Conservation (phyloP, 2,888 invertebrate species). For the Acleris emargana region DNA sequence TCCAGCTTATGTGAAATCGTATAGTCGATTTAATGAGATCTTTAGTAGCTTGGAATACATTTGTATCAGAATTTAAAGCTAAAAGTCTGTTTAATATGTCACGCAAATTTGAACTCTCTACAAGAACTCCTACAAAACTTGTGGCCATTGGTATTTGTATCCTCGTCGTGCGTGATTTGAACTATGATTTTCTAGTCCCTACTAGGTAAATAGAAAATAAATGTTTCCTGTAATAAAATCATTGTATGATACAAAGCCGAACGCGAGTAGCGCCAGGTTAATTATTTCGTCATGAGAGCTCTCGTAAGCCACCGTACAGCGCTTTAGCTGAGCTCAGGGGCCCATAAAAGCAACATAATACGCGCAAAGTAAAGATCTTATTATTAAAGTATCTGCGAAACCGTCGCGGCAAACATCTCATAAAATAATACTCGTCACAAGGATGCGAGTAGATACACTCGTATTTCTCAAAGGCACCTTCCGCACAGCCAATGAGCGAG, state of each 20-base stretch:
- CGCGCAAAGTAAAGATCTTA: conserved; percentile 80
- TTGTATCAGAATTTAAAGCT: too few relatives aligned
- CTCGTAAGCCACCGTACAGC: conserved; percentile 79
- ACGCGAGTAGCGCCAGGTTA: conserved; percentile 75
- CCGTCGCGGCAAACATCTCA: conserved; percentile 78
- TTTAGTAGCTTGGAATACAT: too few relatives aligned
- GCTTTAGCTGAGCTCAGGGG: conserved; percentile 73
- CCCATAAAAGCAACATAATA: conserved; percentile 80
- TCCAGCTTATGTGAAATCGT: too few relatives aligned
- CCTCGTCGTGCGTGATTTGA: too few relatives aligned
- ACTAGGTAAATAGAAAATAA: not conserved
- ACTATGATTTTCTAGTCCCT: too few relatives aligned
- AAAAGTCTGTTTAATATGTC: too few relatives aligned
- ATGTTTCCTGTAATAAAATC: not conserved
- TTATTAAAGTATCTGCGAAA: conserved; percentile 83
- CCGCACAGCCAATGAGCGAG: conserved; percentile 60
- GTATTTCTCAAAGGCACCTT: conserved; percentile 57
- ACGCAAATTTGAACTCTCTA: too few relatives aligned
- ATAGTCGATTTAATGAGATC: too few relatives aligned
- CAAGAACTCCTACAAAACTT: too few relatives aligned
- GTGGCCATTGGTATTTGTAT: too few relatives aligned
- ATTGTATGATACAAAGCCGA: conserved; percentile 57
- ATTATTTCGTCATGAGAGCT: conserved; percentile 81
- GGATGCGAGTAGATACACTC: conserved; percentile 56
- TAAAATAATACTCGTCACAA: conserved; percentile 76